Percentiles rank a stretch among this genome's conserved stretches.
phyloP scores from a whole-genome alignment of 1,140 invertebrate genomes.

The Psilanteris sp. region DNA sequence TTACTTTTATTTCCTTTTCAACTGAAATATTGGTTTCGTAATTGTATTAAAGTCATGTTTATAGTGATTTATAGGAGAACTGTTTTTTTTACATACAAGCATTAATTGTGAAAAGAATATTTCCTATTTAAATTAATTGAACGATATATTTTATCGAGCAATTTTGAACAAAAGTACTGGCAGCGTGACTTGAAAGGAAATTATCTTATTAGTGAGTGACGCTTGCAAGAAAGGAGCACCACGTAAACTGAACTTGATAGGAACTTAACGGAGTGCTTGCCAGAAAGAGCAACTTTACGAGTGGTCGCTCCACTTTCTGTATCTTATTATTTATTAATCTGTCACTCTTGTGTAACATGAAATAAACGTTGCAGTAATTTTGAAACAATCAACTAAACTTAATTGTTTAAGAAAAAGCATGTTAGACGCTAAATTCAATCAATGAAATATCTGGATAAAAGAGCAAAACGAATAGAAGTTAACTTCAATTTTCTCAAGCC shows the following conservation, averaged over 20 bases:
- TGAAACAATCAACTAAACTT: too few species aligned
- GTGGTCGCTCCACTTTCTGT: neutral
- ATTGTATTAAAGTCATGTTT: too few species aligned
- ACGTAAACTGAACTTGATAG: neutral
- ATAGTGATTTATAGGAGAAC: too few species aligned
- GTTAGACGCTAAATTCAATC: slow-evolving; percentile 18
- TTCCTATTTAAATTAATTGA: too few species aligned
- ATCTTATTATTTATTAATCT: slow-evolving; percentile 36
- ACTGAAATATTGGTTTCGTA: too few species aligned
- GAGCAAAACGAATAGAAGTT: slow-evolving; percentile 34
- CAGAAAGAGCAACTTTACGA: slow-evolving; percentile 4
- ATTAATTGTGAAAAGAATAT: too few species aligned
- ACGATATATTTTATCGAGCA: too few species aligned
- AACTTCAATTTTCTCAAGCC: slow-evolving; percentile 36
- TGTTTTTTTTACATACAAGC: too few species aligned
- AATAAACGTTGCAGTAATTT: slow-evolving; percentile 2
- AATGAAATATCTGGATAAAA: slow-evolving; percentile 29
- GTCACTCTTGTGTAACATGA: neutral
- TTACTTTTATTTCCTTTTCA: too few species aligned
- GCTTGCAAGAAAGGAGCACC: slow-evolving; percentile 4
- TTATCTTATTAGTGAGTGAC: slow-evolving; percentile 23
- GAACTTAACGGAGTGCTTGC: neutral
- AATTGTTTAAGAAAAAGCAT: neutral
- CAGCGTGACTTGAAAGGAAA: slow-evolving; percentile 3
- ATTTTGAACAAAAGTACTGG: neutral